phyloP scores from a whole-genome alignment of 2,113 vertebrate genomes.

The Chamaetylas fuelleborni region DNA sequence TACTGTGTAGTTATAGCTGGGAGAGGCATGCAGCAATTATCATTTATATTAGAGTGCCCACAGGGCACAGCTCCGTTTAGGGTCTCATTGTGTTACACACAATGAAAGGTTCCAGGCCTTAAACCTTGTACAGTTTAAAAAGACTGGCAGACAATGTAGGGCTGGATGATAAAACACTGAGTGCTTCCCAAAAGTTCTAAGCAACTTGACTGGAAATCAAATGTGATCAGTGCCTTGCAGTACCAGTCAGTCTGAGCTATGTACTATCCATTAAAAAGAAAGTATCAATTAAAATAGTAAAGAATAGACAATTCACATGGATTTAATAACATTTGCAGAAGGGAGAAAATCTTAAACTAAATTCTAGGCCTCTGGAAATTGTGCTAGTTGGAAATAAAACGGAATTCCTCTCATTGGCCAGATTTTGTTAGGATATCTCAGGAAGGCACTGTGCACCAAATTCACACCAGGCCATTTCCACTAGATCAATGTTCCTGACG shows the following conservation, averaged over 20 bases:
- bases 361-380: neutral
- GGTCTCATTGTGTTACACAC: neutral
- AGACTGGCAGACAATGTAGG: neutral
- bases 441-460: neutral
- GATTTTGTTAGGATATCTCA: neutral
- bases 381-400: neutral
- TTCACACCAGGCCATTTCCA: neutral
- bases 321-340: neutral
- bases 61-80: neutral
- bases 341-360: neutral
- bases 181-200: neutral
- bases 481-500: neutral
- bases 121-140: neutral
- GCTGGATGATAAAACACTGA: neutral
- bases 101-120: neutral
- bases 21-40: neutral
- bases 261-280: neutral
- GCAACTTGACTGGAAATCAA: neutral
- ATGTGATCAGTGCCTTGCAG: neutral
- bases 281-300: neutral
- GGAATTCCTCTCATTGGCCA: fast-evolving
- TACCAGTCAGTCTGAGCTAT: neutral
- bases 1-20: neutral
- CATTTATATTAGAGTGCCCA: neutral
- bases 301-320: neutral